Conservation (phyloP, 2,888 invertebrate genomes). For the Mallateleia sp. region DNA sequence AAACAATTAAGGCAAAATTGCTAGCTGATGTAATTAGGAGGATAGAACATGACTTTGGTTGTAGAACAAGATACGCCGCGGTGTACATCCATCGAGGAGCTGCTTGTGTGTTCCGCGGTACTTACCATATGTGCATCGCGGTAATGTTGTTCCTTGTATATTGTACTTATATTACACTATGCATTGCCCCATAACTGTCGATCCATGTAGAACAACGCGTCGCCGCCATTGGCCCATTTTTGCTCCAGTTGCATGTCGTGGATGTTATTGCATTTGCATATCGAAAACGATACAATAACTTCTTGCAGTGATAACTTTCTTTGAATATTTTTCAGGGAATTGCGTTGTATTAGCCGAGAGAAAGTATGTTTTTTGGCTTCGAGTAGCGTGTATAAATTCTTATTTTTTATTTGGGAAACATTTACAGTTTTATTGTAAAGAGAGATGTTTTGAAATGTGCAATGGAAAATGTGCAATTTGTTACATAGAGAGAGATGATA, state of each 20-base stretch:
- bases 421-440: too few relatives aligned
- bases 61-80: conserved; percentile 62
- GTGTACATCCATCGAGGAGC: conserved; percentile 58
- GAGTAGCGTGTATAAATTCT: too few relatives aligned
- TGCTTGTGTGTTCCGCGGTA: conserved; percentile 57
- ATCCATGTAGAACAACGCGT: conserved; percentile 76
- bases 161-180: conserved; percentile 74
- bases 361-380: conserved; percentile 60
- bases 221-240: conserved; percentile 85
- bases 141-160: conserved; percentile 65
- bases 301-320: conserved; percentile 58
- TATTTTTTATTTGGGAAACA: too few relatives aligned
- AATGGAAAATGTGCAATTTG: too few relatives aligned
- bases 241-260: conserved; percentile 82
- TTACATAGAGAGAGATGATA: too few relatives aligned
- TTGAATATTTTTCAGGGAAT: conserved; percentile 39
- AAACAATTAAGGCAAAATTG: conserved; percentile 66
- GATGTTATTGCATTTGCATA: conserved; percentile 71
- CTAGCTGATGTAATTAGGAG: conserved; percentile 66
- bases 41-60: conserved; percentile 69
- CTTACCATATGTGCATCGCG: conserved; percentile 52
- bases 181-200: conserved; percentile 69
- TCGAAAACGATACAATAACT: conserved; percentile 71
- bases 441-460: too few relatives aligned
- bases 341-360: conserved; percentile 33